phyloP scores from a whole-genome alignment of 2,113 vertebrate species.

The cat (Felis catus) region DNA sequence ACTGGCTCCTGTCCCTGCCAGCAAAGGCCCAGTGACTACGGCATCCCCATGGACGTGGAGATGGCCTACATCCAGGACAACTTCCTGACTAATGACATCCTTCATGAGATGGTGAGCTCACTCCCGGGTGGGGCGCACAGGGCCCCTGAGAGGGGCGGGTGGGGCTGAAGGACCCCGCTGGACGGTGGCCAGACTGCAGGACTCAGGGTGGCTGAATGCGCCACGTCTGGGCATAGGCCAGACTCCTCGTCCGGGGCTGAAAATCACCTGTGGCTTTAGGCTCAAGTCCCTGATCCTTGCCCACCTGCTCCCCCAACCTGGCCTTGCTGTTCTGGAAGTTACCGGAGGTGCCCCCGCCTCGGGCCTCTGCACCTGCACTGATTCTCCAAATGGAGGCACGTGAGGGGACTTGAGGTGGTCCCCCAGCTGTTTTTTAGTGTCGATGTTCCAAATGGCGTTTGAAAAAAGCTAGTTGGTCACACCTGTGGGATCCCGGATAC shows the following conservation, averaged over 20 bases:
- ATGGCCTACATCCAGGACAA: constrained; percentile 95
- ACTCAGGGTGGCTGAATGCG: neutral
- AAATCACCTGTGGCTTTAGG: neutral
- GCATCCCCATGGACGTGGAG: constrained; percentile 97
- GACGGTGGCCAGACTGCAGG: accelerated
- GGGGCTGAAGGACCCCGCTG: neutral
- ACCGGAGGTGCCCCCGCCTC: neutral
- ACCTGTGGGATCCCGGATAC: neutral
- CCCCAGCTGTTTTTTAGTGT: too few relatives aligned
- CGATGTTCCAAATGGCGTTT: neutral
- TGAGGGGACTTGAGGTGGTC: neutral
- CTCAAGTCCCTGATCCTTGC: too few relatives aligned
- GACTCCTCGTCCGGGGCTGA: neutral
- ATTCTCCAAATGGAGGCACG: neutral
- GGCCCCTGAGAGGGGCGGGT: neutral
- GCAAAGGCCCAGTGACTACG: constrained; percentile 96
- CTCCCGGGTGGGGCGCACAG: accelerated
- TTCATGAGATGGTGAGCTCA: constrained; percentile 95
- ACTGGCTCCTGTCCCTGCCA: constrained; percentile 58
- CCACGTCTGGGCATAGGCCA: neutral
- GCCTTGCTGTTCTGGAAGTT: neutral
- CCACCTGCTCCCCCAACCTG: neutral
- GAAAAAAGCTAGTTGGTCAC: neutral
- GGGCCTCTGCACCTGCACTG: neutral
- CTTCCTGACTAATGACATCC: constrained; percentile 95